phyloP scores from a whole-genome alignment of 1,140 invertebrate species.

The Andricus grossulariae region DNA sequence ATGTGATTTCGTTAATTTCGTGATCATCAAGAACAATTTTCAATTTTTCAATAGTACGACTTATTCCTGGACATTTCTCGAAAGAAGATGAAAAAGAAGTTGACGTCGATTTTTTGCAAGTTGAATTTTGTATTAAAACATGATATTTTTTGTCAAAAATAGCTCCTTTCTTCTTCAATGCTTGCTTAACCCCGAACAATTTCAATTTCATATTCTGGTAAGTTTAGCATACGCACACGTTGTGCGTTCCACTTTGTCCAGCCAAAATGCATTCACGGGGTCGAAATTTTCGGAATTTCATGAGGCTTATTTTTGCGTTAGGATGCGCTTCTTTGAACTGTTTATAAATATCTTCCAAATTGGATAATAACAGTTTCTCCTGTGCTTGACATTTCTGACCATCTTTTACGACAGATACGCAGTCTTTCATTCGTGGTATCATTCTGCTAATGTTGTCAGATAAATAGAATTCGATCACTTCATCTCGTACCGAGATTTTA shows the following conservation, averaged over 20 bases:
- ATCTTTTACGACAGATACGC: no score
- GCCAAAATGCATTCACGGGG: conserved; percentile 28
- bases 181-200: not conserved
- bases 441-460: no score
- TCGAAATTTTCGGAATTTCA: conserved; percentile 37
- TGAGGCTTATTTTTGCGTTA: conserved; percentile 24
- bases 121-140: no score
- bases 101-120: not conserved
- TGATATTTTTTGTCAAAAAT: not conserved
- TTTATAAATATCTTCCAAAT: conserved; percentile 29
- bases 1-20: no score
- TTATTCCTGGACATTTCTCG: no score
- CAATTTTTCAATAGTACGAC: no score
- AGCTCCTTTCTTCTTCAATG: not conserved
- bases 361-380: conserved; percentile 34
- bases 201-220: not conserved
- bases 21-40: no score
- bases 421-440: no score
- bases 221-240: conserved; percentile 8
- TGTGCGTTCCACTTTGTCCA: conserved; percentile 39
- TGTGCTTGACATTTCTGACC: conserved; percentile 14
- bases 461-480: no score
- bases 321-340: conserved; percentile 20
- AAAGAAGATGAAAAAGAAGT: not conserved
- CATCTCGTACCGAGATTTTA: no score